Evolutionary conservation across 92 coral and sea anemone species (phyloP).

Genomic region (Virgularia gustaviana): DNA sequence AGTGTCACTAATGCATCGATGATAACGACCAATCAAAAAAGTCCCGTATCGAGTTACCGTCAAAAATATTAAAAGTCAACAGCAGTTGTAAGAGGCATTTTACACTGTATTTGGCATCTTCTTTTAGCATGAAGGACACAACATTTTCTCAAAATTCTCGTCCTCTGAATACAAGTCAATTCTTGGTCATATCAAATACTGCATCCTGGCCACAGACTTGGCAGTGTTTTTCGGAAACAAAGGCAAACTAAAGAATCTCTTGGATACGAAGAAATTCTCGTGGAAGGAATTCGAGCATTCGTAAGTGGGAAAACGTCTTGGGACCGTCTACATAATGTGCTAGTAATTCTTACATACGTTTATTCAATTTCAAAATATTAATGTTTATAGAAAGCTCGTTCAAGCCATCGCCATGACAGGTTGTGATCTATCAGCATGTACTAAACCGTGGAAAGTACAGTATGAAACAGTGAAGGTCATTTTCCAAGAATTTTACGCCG

Average conservation of each 20-base stretch:
- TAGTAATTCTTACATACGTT: not conserved
- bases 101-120: not conserved
- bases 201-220: conserved; percentile 94
- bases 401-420: conserved; percentile 98
- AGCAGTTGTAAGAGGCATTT: no score
- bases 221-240: conserved; percentile 97
- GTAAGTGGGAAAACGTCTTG: conserved; percentile 33
- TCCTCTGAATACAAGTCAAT: conserved; percentile 93
- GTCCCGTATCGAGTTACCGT: not conserved
- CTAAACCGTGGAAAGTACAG: conserved; percentile 95
- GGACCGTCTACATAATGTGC: not conserved
- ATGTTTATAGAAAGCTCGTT: conserved; percentile 67
- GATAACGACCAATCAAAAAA: no score
- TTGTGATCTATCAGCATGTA: conserved; percentile 95
- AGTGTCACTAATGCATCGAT: no score
- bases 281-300: conserved; percentile 96
- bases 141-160: conserved; percentile 84
- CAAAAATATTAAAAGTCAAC: not conserved
- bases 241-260: conserved; percentile 71
- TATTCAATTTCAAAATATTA: not conserved
- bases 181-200: conserved; percentile 94
- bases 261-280: conserved; percentile 71
- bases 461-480: conserved; percentile 92
- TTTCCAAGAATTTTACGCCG: conserved; percentile 96
- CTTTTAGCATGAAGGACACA: conserved; percentile 92